These are phyloP conservation scores for Quadroppia sp. DNA, from an alignment of 2,888 invertebrate genomes.

Conservation along the genomic window DNA sequence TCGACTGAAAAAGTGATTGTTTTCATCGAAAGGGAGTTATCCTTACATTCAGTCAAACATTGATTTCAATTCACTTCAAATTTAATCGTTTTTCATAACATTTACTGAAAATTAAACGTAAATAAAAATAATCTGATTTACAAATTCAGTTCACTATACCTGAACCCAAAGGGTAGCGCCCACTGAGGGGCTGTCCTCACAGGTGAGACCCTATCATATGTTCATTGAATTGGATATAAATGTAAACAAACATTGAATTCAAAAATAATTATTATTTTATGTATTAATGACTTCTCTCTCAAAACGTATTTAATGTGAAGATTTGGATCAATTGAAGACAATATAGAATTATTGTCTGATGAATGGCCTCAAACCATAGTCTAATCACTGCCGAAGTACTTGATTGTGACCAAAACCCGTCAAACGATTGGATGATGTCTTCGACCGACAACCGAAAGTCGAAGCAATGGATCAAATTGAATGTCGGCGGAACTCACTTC, in stretches of 20 bases:
- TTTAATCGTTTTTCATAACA: no score
- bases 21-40: no score
- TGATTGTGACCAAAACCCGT: background rate
- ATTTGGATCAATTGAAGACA: background rate
- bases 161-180: no score
- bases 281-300: background rate
- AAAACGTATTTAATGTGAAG: background rate
- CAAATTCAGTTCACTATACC: no score
- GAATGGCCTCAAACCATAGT: conserved; percentile 23
- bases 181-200: no score
- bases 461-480: conserved; percentile 79
- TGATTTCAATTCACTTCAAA: background rate
- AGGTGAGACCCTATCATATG: no score
- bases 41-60: no score
- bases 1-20: no score
- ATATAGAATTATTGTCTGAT: background rate
- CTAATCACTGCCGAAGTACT: conserved; percentile 7
- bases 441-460: background rate
- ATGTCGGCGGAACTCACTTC: conserved; percentile 96
- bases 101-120: no score
- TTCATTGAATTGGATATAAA: background rate
- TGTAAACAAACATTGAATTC: background rate
- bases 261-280: background rate
- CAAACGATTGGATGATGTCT: background rate
- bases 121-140: no score